Conservation (phyloP, 1,140 invertebrate species). For the Drosophila nigromelanica region DNA sequence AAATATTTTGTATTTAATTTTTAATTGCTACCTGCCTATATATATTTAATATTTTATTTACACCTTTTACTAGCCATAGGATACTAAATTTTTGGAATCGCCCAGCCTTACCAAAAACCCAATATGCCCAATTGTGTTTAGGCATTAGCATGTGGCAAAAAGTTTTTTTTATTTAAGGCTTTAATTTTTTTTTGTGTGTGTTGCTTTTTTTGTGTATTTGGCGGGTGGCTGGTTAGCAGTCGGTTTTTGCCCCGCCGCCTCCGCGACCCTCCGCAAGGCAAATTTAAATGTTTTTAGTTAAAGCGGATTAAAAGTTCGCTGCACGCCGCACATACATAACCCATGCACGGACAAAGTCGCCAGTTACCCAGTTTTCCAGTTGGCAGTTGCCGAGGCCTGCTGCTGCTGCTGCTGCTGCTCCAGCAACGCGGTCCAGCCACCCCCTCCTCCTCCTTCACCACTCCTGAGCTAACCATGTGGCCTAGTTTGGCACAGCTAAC, state of each 20-base stretch:
- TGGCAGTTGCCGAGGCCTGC: constrained; percentile 1
- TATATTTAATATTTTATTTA: background rate
- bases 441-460: no score
- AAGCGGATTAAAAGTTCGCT: constrained; percentile 81
- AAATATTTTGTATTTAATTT: no score
- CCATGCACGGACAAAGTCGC: constrained; percentile 51
- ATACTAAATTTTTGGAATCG: no score
- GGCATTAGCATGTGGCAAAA: constrained; percentile 41
- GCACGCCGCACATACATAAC: constrained; percentile 81
- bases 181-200: constrained; percentile 46
- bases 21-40: no score
- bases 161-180: constrained; percentile 33
- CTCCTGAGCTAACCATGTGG: constrained; percentile 58
- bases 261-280: constrained; percentile 41
- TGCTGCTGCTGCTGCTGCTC: constrained; percentile 6
- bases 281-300: constrained; percentile 82
- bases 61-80: background rate
- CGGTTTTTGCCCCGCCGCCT: constrained; percentile 8
- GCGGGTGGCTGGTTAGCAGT: constrained; percentile 33
- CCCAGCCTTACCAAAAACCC: background rate
- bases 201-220: constrained; percentile 44
- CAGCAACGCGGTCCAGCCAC: constrained; percentile 17
- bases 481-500: constrained; percentile 76
- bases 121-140: constrained; percentile 16
- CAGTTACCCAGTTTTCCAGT: constrained; percentile 7